Percentiles rank a stretch among this genome's conserved stretches.
Conservation (phyloP, 2,888 invertebrate species). For the Andrena bicolor region DNA sequence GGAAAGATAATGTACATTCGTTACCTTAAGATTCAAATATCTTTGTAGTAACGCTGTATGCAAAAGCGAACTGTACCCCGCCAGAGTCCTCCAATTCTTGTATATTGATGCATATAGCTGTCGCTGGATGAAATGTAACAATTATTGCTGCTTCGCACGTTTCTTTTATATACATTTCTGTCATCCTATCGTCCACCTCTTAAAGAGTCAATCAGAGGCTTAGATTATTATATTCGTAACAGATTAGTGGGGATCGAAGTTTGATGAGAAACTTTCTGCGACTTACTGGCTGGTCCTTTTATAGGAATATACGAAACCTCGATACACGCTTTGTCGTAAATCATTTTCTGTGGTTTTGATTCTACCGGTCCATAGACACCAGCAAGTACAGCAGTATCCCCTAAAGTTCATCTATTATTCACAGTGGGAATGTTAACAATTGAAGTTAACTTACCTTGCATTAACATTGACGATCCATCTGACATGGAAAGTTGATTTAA, state of each 20-base stretch:
- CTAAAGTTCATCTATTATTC: constrained; percentile 84
- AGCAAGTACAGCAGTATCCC: constrained; percentile 91
- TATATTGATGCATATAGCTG: constrained; percentile 91
- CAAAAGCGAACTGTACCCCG: constrained; percentile 87
- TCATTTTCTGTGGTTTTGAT: constrained; percentile 90
- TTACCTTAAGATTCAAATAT: neutral
- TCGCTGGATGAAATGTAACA: constrained; percentile 91
- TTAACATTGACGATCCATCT: constrained; percentile 92
- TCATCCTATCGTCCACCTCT: constrained; percentile 89
- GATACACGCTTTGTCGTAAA: constrained; percentile 91
- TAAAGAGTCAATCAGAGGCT: constrained; percentile 57
- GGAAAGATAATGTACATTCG: constrained; percentile 72
- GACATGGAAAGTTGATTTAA: constrained; percentile 90
- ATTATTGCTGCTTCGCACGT: constrained; percentile 92
- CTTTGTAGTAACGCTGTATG: neutral
- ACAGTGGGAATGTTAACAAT: neutral
- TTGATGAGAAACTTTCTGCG: neutral
- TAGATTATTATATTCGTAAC: neutral
- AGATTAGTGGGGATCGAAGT: neutral
- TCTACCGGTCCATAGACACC: constrained; percentile 95
- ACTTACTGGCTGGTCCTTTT: constrained; percentile 89
- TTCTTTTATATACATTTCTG: constrained; percentile 91
- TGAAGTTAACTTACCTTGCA: constrained; percentile 88
- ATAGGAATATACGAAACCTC: constrained; percentile 93
- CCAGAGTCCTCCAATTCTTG: constrained; percentile 95